Evolutionary conservation across 2,797 vertebrate genomes (phyloP).

Genomic region (Helarctos malayanus): DNA sequence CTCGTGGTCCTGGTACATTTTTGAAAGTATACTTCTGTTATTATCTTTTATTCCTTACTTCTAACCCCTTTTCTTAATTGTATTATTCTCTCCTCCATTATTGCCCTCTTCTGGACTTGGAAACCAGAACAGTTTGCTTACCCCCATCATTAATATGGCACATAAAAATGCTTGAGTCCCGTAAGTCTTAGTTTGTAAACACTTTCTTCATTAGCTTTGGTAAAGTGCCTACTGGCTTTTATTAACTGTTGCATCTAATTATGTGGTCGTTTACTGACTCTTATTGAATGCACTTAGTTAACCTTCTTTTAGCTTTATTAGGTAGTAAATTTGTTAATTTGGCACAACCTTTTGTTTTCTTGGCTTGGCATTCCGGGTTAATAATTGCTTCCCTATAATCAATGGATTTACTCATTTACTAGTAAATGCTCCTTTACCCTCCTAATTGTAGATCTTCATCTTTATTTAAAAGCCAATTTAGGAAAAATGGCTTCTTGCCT

Average conservation of each 20-base stretch:
- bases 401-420: conserved; percentile 67
- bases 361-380: conserved; percentile 49
- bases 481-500: conserved; percentile 46
- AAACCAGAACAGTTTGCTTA: neutral
- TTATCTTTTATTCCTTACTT: neutral
- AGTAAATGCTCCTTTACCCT: conserved; percentile 65
- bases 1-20: neutral
- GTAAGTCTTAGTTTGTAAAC: conserved; percentile 4
- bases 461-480: conserved; percentile 75
- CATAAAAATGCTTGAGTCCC: neutral
- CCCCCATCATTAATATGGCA: neutral
- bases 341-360: conserved; percentile 71
- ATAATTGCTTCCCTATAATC: conserved; percentile 65
- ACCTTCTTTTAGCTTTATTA: conserved; percentile 73
- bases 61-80: neutral
- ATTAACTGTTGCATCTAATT: conserved; percentile 70
- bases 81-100: neutral
- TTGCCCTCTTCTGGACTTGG: neutral
- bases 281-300: conserved; percentile 71
- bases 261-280: conserved; percentile 66
- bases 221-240: conserved; percentile 50
- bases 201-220: conserved; percentile 33
- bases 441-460: conserved; percentile 69
- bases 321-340: conserved; percentile 76
- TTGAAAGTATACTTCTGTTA: neutral